Evolutionary conservation across 2,113 vertebrate genomes (phyloP).

Genomic region (Nipponia nippon): DNA sequence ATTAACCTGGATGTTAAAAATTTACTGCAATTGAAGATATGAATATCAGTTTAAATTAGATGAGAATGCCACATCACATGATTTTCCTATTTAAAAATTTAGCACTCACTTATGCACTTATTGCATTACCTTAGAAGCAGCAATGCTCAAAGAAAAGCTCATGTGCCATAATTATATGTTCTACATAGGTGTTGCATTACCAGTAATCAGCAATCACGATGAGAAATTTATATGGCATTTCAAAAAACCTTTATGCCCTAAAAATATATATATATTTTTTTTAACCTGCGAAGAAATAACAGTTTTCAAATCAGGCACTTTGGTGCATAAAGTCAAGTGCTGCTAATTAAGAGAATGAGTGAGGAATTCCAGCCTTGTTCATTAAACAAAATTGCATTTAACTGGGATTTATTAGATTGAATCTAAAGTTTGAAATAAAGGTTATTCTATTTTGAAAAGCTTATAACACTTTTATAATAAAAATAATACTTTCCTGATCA

Average conservation of each 20-base stretch:
- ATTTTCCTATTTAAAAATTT: neutral
- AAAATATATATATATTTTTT: neutral
- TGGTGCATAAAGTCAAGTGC: constrained; percentile 49
- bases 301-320: constrained; percentile 42
- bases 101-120: neutral
- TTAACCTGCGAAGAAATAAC: neutral
- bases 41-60: neutral
- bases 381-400: constrained; percentile 58
- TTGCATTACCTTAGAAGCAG: neutral
- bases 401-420: constrained; percentile 36
- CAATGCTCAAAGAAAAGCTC: neutral
- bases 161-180: neutral
- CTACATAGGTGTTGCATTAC: neutral
- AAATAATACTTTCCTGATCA: neutral
- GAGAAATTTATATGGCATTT: neutral
- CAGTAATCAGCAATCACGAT: neutral
- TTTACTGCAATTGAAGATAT: neutral
- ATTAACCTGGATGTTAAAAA: neutral
- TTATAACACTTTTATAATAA: neutral
- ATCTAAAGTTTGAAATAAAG: constrained; percentile 20
- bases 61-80: neutral
- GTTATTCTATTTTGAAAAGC: constrained; percentile 12
- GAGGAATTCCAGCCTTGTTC: constrained; percentile 38
- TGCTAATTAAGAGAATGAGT: constrained; percentile 59
- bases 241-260: neutral